phyloP scores from a whole-genome alignment of 2,888 invertebrate species.

The Gastrophysa polygoni region DNA sequence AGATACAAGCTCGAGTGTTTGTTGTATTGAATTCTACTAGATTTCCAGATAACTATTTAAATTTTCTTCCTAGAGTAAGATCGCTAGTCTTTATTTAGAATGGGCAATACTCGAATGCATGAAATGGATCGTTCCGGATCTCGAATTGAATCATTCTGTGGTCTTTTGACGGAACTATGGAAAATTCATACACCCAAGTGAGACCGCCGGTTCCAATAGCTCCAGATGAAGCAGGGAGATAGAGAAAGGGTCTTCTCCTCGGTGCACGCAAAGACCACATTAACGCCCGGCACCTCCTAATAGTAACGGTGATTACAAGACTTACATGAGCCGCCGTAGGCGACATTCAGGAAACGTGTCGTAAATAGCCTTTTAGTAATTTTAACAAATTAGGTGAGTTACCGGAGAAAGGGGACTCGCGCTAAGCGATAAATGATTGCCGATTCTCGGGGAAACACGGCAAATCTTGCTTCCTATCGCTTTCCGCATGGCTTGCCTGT shows the following conservation, averaged over 20 bases:
- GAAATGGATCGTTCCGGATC: too few relatives aligned
- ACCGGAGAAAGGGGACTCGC: conserved; percentile 11
- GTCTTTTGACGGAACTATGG: too few relatives aligned
- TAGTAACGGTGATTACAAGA: conserved; percentile 30
- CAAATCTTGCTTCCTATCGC: not conserved
- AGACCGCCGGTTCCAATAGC: too few relatives aligned
- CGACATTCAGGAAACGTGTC: conserved; percentile 34
- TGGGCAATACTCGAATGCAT: too few relatives aligned
- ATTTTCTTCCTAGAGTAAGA: too few relatives aligned
- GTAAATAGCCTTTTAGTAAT: conserved; percentile 40
- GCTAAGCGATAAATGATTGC: conserved; percentile 16
- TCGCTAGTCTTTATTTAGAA: too few relatives aligned
- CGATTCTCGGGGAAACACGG: not conserved
- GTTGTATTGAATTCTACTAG: too few relatives aligned
- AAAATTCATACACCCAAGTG: too few relatives aligned
- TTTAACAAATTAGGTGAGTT: conserved; percentile 40
- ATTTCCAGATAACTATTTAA: too few relatives aligned
- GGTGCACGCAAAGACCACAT: conserved; percentile 25
- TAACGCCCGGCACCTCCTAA: conserved; percentile 18
- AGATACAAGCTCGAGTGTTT: too few relatives aligned
- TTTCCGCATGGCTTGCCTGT: not conserved
- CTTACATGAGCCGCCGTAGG: conserved; percentile 30
- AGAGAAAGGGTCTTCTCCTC: not conserved
- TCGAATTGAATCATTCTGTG: too few relatives aligned
- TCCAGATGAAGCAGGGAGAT: not conserved